Evolutionary conservation across 2,113 vertebrate species (phyloP).

Genomic region (Dryoscopus gambensis): DNA sequence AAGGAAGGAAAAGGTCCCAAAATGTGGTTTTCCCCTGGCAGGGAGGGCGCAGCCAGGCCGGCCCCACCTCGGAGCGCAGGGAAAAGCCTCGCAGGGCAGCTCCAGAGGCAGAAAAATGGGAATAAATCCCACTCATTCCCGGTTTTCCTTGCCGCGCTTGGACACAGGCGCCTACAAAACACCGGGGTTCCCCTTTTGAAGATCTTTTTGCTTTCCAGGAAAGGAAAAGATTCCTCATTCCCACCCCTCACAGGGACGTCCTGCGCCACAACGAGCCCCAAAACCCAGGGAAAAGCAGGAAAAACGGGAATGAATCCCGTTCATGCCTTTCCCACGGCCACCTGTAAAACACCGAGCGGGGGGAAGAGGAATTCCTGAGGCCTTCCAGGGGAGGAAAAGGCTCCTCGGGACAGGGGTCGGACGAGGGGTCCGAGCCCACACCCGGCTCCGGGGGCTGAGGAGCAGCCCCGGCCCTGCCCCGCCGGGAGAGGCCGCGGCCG

Average conservation of each 20-base stretch:
- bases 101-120: no score
- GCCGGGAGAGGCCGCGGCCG: neutral
- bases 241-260: neutral
- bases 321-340: neutral
- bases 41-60: no score
- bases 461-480: neutral
- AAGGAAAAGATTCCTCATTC: neutral
- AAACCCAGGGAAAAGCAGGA: neutral
- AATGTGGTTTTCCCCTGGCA: no score
- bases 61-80: no score
- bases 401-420: accelerated
- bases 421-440: neutral
- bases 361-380: neutral
- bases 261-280: neutral
- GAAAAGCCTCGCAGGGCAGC: no score
- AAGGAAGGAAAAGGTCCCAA: no score
- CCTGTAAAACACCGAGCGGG: neutral
- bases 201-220: neutral
- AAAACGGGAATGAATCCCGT: accelerated
- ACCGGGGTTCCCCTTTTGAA: neutral
- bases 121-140: neutral
- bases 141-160: neutral
- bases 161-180: neutral
- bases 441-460: neutral
- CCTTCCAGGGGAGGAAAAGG: neutral